A percentile compares a stretch with the other conserved stretches of the same genome.
Evolutionary conservation across 2,113 vertebrate species (phyloP).

Genomic region (Calidris pugnax): DNA sequence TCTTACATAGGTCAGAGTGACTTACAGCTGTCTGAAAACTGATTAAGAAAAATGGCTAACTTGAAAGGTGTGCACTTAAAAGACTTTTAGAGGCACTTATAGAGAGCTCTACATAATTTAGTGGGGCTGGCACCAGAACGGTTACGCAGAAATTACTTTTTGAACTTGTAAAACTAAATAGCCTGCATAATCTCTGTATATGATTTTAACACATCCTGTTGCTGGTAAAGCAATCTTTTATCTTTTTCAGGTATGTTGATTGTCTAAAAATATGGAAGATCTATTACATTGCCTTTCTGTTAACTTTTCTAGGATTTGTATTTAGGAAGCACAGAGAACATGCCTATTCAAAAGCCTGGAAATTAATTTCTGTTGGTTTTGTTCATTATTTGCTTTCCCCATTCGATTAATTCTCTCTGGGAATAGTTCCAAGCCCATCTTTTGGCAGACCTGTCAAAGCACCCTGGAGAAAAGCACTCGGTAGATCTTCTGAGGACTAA

Average conservation of each 20-base stretch:
- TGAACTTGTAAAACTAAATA: background rate
- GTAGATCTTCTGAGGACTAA: background rate
- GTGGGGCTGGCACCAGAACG: fast-evolving
- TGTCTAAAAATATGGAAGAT: background rate
- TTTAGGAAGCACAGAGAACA: background rate
- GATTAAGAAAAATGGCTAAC: background rate
- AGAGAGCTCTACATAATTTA: background rate
- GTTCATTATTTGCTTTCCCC: background rate
- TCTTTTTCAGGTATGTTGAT: background rate
- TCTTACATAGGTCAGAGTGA: background rate
- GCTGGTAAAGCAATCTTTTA: background rate
- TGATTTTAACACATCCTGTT: background rate
- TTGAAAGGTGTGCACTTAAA: background rate
- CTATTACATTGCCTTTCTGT: background rate
- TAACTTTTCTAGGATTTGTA: background rate
- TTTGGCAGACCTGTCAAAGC: background rate
- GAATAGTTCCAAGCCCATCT: background rate
- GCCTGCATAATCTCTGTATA: background rate
- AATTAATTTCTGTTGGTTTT: background rate
- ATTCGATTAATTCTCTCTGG: background rate
- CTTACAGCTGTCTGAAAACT: background rate
- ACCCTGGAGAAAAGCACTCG: background rate
- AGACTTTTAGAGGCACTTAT: background rate
- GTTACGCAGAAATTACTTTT: background rate
- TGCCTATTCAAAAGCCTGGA: background rate